Conservation (phyloP, 2,797 vertebrate genomes). For the Acrossocheilus wenchowensis region DNA sequence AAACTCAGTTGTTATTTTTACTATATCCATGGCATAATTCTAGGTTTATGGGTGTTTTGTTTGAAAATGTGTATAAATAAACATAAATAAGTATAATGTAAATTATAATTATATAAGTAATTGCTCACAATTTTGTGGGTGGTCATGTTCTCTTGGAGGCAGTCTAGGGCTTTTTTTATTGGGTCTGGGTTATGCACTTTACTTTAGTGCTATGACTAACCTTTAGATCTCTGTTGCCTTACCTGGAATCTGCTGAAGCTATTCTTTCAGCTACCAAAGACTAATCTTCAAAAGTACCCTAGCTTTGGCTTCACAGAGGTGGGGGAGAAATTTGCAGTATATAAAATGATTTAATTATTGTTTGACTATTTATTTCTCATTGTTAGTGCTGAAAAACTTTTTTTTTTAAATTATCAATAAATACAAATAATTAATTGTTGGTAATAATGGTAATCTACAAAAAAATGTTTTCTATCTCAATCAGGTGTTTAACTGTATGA, state of each 20-base stretch:
- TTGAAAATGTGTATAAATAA: background rate
- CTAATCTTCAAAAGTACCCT: too few species aligned
- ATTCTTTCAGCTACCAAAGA: background rate
- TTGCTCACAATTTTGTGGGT: background rate
- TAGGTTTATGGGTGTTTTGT: background rate
- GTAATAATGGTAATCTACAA: too few species aligned
- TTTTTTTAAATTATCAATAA: too few species aligned
- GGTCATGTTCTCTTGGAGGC: background rate
- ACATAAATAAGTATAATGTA: too few species aligned
- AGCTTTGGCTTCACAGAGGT: background rate
- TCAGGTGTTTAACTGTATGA: too few species aligned
- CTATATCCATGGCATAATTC: too few species aligned
- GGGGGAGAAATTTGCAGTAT: too few species aligned
- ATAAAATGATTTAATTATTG: too few species aligned
- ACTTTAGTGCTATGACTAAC: background rate
- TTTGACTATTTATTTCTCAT: too few species aligned
- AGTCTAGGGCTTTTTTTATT: background rate
- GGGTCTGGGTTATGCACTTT: background rate
- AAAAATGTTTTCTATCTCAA: too few species aligned
- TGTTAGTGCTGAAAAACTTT: too few species aligned
- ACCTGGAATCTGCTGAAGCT: background rate
- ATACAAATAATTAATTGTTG: background rate
- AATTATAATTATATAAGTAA: background rate
- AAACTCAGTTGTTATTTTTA: background rate
- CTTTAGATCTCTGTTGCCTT: background rate